Evolutionary conservation across 2,888 invertebrate genomes (phyloP).

Genomic region (Pedicia rivosa): DNA sequence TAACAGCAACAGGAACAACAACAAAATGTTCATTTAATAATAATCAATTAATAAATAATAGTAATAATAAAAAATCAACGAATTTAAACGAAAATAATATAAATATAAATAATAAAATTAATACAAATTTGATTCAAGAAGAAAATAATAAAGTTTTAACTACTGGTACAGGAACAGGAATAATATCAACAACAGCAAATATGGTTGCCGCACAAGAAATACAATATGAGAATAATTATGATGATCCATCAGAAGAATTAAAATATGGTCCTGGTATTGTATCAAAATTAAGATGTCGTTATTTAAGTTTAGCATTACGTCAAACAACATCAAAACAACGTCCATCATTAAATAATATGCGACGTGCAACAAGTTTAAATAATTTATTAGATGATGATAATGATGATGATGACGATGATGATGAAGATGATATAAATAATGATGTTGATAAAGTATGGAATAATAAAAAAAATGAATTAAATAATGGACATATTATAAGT

Average conservation of each 20-base stretch:
- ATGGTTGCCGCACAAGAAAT: conserved; percentile 36
- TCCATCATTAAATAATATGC: conserved; percentile 47
- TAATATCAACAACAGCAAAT: conserved; percentile 21
- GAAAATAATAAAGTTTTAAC: too few relatives aligned
- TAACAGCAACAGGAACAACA: too few relatives aligned
- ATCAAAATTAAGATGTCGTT: conserved; percentile 70
- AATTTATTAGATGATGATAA: conserved; percentile 59
- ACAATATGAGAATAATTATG: conserved; percentile 13
- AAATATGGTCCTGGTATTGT: conserved; percentile 88
- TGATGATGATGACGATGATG: conserved; percentile 18
- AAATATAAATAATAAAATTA: background rate
- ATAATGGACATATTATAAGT: conserved; percentile 2
- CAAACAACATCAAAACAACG: conserved; percentile 47
- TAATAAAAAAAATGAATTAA: conserved; percentile 4
- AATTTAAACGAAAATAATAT: background rate
- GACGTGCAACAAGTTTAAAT: conserved; percentile 72
- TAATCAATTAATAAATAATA: too few relatives aligned
- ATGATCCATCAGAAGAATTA: conserved; percentile 56
- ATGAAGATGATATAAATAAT: conserved; percentile 4
- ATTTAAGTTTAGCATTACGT: conserved; percentile 69
- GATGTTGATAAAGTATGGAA: background rate
- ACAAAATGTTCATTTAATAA: too few relatives aligned
- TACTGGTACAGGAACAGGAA: conserved; percentile 13
- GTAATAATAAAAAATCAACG: background rate
- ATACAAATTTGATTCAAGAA: conserved; percentile 1